Base-by-base conservation (phyloP, 1,140 invertebrate genomes). In the Helicorthomorpha holstii region DNA sequence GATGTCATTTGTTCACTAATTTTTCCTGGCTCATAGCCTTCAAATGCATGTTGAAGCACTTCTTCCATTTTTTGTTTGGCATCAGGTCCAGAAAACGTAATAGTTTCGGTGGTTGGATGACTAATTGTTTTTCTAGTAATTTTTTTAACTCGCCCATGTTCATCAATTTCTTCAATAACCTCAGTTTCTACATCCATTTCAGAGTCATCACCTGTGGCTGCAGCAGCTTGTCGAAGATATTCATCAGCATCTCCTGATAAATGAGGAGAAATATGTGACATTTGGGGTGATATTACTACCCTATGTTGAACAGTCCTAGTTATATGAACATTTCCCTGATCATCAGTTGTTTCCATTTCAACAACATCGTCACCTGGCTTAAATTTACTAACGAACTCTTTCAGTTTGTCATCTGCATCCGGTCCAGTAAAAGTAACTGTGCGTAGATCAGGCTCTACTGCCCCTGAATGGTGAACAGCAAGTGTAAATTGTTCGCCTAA, bases 381-480 rank as follows among this genome's bases (percentile, higher is more conserved):
- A 58, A 74, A 75, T 26, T 68, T 59, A 41, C 69, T 61, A 27
- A 75, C 67, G 48, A 71, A 75, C 34, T 72, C 64, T 56, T 66
- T 58, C 51, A 75, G 55, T 54, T 69, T 65, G 50, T 69, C 57
- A 51, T 74, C 67, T 22, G 72, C 72, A 55, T 74, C 68, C 19
- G 66, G 63, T 14, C 74, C 74, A 53, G 61, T 66, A 55, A 76
- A 76, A n/a, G 72, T 74, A 19, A 76, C 62, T 57, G 70, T 70
- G 38, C 64, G 64, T 7, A 76, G 62, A 61, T 75, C 70, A 2
- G 72, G 68, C 3, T 71, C 69, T 50, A 75, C 56, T 60, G 70
- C 63, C 23, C 75, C 67, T 42, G 64, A 66, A 44, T 69, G 61
- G 21, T 70, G 68, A 47, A 71, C 66, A 3, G 63, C 66, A 52